Conservation (phyloP, 2,888 invertebrate species). For the Marasmarcha lunaedactyla region DNA sequence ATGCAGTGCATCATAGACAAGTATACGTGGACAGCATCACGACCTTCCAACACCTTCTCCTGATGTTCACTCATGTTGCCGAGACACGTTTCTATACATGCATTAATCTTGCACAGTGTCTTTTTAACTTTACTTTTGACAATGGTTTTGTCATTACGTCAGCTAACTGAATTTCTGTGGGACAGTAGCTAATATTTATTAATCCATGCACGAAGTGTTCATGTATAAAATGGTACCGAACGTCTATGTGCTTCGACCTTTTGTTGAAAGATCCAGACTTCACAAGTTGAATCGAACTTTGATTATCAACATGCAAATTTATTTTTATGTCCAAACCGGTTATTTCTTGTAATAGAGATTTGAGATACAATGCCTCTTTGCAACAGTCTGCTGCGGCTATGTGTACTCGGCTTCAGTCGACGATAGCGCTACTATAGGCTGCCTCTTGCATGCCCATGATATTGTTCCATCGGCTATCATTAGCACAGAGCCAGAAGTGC, state of each 20-base stretch:
- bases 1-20: too few relatives aligned
- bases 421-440: constrained; percentile 5
- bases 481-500: constrained; percentile 6
- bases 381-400: constrained; percentile 4
- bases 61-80: too few relatives aligned
- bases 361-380: constrained; percentile 1
- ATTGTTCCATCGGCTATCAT: constrained; percentile 3
- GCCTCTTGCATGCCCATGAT: constrained; percentile 2
- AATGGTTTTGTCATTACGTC: constrained; percentile 2
- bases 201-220: neutral
- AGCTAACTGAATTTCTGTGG: neutral
- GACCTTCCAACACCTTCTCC: too few relatives aligned
- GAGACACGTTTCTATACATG: too few relatives aligned
- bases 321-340: neutral
- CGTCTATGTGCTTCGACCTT: constrained; percentile 4
- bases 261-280: constrained; percentile 3
- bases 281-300: constrained; percentile 4
- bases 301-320: constrained; percentile 2
- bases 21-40: too few relatives aligned
- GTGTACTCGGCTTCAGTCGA: constrained; percentile 4
- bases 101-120: too few relatives aligned
- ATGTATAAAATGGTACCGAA: constrained; percentile 1
- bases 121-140: neutral
- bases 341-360: neutral
- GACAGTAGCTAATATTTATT: neutral